Evolutionary conservation across 2,888 invertebrate species (phyloP).

Genomic region (Microplitis manilae): DNA sequence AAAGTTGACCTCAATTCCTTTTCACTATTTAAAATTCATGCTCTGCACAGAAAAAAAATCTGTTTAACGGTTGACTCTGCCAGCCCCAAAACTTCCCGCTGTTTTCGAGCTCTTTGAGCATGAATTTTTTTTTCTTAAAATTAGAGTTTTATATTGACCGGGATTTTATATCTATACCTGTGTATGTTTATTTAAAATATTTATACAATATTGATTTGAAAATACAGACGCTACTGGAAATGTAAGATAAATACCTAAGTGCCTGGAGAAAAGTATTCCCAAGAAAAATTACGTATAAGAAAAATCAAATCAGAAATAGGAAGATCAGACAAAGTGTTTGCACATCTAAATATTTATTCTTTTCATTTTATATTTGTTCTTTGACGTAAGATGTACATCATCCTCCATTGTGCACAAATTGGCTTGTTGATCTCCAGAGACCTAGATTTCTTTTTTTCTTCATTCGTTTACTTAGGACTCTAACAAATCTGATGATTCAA

Average conservation of each 20-base stretch:
- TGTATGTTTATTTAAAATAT: not conserved
- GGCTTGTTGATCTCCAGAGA: constrained; percentile 48
- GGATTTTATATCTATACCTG: not conserved
- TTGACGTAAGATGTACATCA: constrained; percentile 50
- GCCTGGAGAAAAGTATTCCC: not conserved
- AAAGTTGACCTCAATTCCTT: not conserved
- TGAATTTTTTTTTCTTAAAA: too few species aligned
- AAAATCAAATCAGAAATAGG: not conserved
- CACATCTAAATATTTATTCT: not conserved
- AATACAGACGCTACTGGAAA: not conserved
- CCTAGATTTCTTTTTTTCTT: constrained; percentile 30
- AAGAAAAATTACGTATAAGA: not conserved
- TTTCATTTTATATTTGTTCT: constrained; percentile 52
- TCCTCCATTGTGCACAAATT: constrained; percentile 49
- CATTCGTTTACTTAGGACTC: constrained; percentile 26
- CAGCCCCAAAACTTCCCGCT: too few species aligned
- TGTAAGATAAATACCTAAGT: not conserved
- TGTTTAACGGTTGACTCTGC: too few species aligned
- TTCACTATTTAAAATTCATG: not conserved
- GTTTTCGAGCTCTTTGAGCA: too few species aligned
- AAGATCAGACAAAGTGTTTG: constrained; percentile 6
- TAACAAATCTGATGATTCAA: constrained; percentile 61
- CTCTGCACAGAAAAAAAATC: too few species aligned
- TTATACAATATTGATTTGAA: not conserved
- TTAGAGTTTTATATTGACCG: not conserved